Evolutionary conservation across 2,113 vertebrate genomes (phyloP), one percentile per base, ranked within the genome.

Genomic region (Zosterops hypoxanthus): DNA sequence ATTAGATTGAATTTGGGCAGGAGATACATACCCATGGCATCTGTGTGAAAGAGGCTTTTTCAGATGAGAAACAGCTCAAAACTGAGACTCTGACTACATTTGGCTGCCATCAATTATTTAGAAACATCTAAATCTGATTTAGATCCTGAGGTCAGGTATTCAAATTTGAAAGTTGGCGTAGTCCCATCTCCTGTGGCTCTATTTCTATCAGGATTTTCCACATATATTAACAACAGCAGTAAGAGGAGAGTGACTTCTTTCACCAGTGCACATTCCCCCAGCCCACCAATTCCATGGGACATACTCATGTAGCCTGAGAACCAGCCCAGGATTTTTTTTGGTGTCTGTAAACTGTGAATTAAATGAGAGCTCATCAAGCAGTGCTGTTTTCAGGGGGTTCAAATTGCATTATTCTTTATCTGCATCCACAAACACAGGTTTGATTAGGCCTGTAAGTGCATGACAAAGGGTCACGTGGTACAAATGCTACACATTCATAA

Each of bases 91-190:
- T 73, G 59, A 88, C 83, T 87, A 82, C 50, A 34, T 78, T 81
- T 95, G 76, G 52, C 36, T 82, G 44, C 46, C 78, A 65, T 89
- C 65, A 88, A 86, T 95, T 95, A 90, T 93, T 95, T 83, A 95
- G 63, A 82, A 87, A 42, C 3, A 1, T 88, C 71, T 59, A 79
- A 91, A 89, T 82, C 78, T 80, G 50, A 77, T 86, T 90, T 82
- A 80, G 79, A 92, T 73, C 71, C 85, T 80, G 53, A 85, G 44
- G 59, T 31, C 34, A n/a, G 25, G 34, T 49, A 69, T 59, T 79
- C 69, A 87, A 53, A 86, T 88, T 69, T 83, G 33, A 53, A 95
- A 94, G 61, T 20, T 41, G 16, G 68, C 11, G 1, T 44, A 81
- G 5, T 69, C 25, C 25, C 55, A 53, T 53, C 36, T 92, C 86